These are phyloP conservation scores for Autographa pulchrina DNA, from an alignment of 2,888 invertebrate species.

Conservation along the genomic window DNA sequence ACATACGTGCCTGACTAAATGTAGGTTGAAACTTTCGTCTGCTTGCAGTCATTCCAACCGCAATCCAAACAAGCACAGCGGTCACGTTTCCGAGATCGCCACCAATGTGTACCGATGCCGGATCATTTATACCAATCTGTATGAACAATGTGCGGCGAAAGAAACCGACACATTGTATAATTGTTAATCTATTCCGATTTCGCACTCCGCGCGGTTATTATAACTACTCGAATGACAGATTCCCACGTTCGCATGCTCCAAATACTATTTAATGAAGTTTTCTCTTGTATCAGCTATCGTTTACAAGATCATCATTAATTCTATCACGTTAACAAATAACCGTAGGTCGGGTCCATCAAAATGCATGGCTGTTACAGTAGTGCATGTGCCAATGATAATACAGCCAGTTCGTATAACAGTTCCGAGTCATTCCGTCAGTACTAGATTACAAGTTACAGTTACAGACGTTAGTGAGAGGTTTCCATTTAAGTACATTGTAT, in stretches of 20 bases:
- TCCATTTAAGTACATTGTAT: constrained; percentile 73
- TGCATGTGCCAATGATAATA: constrained; percentile 64
- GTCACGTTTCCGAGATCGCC: constrained; percentile 81
- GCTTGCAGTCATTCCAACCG: constrained; percentile 79
- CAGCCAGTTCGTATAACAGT: constrained; percentile 65
- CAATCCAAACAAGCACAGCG: constrained; percentile 82
- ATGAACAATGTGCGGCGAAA: constrained; percentile 68
- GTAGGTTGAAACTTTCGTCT: constrained; percentile 86
- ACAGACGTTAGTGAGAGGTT: constrained; percentile 73
- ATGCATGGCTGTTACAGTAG: constrained; percentile 52
- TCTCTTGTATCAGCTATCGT: constrained; percentile 49
- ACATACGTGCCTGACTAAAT: constrained; percentile 80
- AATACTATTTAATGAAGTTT: constrained; percentile 70
- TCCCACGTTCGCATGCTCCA: constrained; percentile 84
- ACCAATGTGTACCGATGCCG: constrained; percentile 60
- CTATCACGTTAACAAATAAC: constrained; percentile 64
- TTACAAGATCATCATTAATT: constrained; percentile 53
- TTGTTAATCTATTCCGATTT: constrained; percentile 73
- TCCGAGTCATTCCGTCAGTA: constrained; percentile 63
- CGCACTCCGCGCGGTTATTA: constrained; percentile 70
- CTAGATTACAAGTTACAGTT: constrained; percentile 71
- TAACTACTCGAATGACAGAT: constrained; percentile 74
- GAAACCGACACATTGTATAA: constrained; percentile 67
- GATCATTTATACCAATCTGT: constrained; percentile 72
- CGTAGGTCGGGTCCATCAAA: constrained; percentile 51